Evolutionary conservation across 2,113 vertebrate genomes (phyloP), one percentile per base, ranked within the genome.

Genomic region (Ctenomys sociabilis): DNA sequence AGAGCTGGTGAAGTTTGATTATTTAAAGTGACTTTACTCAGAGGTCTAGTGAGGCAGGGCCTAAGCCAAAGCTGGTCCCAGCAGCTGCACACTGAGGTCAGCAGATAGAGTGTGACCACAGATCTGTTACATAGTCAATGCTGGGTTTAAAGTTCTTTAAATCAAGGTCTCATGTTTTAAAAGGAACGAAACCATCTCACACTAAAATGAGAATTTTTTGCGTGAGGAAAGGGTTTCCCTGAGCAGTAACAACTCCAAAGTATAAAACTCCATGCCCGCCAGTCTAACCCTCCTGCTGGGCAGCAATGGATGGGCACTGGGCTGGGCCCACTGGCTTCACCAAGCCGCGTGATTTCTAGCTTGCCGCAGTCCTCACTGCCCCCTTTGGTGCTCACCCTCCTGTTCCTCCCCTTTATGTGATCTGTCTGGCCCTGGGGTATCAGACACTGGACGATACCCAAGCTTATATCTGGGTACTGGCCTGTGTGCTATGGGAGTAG

Each of bases 301-400:
- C 61, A 90, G 43, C 1, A 0, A 11, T 0, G 16, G 11, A 7
- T 8, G 14, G 75, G 75, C 13, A 49, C 43, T 28, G n/a, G 2
- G 30, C 37, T 37, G 1, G 49, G 28, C 32, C 26, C 5, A n/a
- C 1, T 66, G 81, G 35, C n/a, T 35, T 45, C 4, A 5, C 4
- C 63, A 11, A 8, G 28, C n/a, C 0, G 0, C 0, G 14, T 0
- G 0, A 5, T 61, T 40, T 64, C 45, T 21, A 2, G 13, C 28
- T 49, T 49, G 73, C 68, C 1, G 0, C 3, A 10, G 52, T 52
- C 61, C 66, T 16, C 5, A 26, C 28, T 54, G 35, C 35, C 7
- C 61, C 11, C 73, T 61, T 49, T 30, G 30, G 28, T 66, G 0
- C 4, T 37, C 7, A 21, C 22, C 40, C n/a, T 14, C 8, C 11